Evolutionary conservation across 92 coral and sea anemone genomes (phyloP), one percentile per base, ranked within the genome.

Genomic region (Palythoa grandiflora): DNA sequence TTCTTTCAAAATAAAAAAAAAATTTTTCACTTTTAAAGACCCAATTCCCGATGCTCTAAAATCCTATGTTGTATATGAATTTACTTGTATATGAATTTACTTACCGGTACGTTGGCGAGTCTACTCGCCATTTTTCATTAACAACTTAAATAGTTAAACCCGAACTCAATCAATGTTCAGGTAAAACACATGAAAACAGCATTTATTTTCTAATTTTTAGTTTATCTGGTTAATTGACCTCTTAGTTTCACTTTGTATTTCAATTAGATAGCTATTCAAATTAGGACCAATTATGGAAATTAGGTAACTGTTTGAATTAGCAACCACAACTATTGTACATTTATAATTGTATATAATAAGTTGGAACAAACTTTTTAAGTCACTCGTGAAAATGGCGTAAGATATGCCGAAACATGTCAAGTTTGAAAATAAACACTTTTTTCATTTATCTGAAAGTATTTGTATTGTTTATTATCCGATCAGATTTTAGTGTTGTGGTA

Each of bases 41-140:
- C 78, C 77, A 28, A 77, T 79, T 61, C 87, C 78, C 9, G 80
- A 55, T 21, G 48, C 68, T 39, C 57, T 87, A 5, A 77, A 57
- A 87, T 87, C 89, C 38, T 59, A 38, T 53, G 84, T 87, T 59
- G 77, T 87, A 4, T 87, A 87, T n/a, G 51, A 87, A 48, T 75
- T 87, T 21, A 87, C 90, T 87, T 79, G 87, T 74, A 83, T 83
- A 68, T 83, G 90, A 86, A 78, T 90, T 84, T 68, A 86, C 21
- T 78, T 89, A 28, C 87, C 87, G 80, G 54, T 90, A 90, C 61
- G 86, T 85, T 86, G 84, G 76, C 72, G 86, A 90, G 80, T 60
- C 84, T 55, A 55, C 90, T 77, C 87, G 87, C 85, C 86, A 68
- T 72, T 90, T 90, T 20, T 20, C 87, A 88, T 53, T 53, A 53